A percentile compares a stretch with the other conserved stretches of the same genome.
These are phyloP conservation scores for Riparia riparia DNA, from an alignment of 2,113 vertebrate species.

Conservation along the genomic window DNA sequence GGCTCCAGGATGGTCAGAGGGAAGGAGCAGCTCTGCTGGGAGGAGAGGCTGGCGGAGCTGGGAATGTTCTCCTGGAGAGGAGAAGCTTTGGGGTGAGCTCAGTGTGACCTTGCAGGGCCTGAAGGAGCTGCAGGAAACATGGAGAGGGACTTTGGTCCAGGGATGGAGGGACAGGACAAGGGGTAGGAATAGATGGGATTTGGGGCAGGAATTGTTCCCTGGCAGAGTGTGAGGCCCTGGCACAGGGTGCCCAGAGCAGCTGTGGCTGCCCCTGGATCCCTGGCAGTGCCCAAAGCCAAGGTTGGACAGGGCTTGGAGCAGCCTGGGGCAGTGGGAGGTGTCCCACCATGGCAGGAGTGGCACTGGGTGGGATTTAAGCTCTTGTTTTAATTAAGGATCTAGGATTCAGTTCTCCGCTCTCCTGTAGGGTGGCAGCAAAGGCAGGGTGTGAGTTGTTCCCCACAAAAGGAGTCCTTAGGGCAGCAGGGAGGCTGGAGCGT, in stretches of 20 bases:
- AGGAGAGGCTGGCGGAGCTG: background rate
- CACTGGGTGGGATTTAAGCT: fast-evolving
- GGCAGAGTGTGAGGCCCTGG: background rate
- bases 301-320: background rate
- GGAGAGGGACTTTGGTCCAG: fast-evolving
- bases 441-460: background rate
- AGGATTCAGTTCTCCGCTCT: background rate
- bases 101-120: background rate
- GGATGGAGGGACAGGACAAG: background rate
- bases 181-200: fast-evolving
- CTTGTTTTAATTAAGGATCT: background rate
- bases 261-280: background rate
- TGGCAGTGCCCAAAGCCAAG: background rate
- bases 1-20: fast-evolving
- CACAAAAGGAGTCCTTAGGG: background rate
- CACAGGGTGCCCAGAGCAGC: background rate
- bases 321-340: background rate
- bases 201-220: background rate
- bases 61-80: background rate
- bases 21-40: background rate
- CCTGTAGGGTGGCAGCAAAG: background rate
- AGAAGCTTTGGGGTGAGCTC: background rate
- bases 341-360: background rate
- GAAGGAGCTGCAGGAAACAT: fast-evolving
- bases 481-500: background rate